Base-by-base conservation (phyloP, 2,888 invertebrate genomes). In the Hirtodrosophila confusa region DNA sequence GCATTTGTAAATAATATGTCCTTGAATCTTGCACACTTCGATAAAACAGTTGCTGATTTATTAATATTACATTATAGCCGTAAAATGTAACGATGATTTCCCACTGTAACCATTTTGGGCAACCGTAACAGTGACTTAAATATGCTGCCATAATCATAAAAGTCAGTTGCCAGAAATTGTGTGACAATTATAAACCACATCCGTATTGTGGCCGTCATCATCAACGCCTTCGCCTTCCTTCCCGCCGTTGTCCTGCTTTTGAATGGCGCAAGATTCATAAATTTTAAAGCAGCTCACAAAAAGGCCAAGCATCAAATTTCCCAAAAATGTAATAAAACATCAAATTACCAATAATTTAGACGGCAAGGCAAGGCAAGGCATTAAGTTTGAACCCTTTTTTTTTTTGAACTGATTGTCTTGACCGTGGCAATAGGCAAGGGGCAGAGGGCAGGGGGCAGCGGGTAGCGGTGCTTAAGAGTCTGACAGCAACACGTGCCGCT, bases 291-390 rank as follows among this genome's bases (percentile, higher is more conserved):
- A 82, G 68, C 41, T 7, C 35, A 37, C 45, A 53, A 51, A 63
- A 54, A 53, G 57, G 54, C 40, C 53, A 64, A 51, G 40, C 74
- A 55, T 69, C 56, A 73, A 68, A 60, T 76, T 49, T 50, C 60
- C 43, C 43, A 54, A 64, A 76, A 80, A 78, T 74, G 62, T 76
- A 86, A 86, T 85, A 85, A 82, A 78, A 70, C 69, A 85, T 76
- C 74, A 77, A 82, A 77, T 82, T 86, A 83, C 75, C 68, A 69
- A 83, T 86, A 65, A 83, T 80, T 83, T 75, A 40, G 51, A 44
- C 29, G 48, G 48, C 33, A 61, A 45, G 41, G 37, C 48, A 39
- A 50, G 17, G 8, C 17, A 51, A 11, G 23, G 53, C 11, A 37
- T 53, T 35, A 11, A 11, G 55, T 45, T 41, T 65, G 56, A 79